Evolutionary conservation across 2,888 invertebrate genomes (phyloP), one percentile per base, ranked within the genome.

Genomic region (Malthinus flaveolus): DNA sequence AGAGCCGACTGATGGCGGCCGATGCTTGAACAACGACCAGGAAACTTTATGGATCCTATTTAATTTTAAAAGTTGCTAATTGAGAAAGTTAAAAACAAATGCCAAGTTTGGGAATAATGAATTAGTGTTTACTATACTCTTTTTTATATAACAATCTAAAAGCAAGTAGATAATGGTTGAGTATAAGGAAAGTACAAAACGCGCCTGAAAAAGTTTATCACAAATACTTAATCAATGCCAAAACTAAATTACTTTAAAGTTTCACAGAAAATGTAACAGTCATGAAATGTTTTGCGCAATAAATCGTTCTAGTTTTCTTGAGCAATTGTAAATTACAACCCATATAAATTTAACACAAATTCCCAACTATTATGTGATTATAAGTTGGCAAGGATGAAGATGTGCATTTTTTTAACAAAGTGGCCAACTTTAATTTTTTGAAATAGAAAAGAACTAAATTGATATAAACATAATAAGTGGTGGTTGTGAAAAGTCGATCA

Each of bases 171-270:
- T 42, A 42, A 42, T 42, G 13, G 15, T 23, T 23, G 23, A 42
- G n/a, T 23, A n/a, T n/a, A n/a, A 23, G 39, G 23, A 42, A 23
- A 42, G 15, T 42, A 42, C 39, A 42, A 42, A 42, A 42, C 39
- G 39, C 5, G 23, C 39, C 5, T 9, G 39, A 42, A 42, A 42
- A 42, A 42, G 39, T 42, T 42, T 42, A 42, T 42, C 39, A 42
- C 39, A 42, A 42, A 42, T 42, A 42, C 39, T 42, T 42, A 42
- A 42, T 42, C 39, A 42, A 42, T 42, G 39, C 39, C 39, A 42
- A 42, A 42, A 42, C 39, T 42, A 42, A 42, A 42, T 42, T 42
- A 42, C 39, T 42, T 42, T 42, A 42, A 42, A 42, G 39, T 42
- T 42, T 42, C 39, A 42, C 15, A 42, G 39, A 42, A 42, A 42